Base-by-base conservation (phyloP, 2,113 vertebrate genomes). In the Nothoprocta pentlandii region DNA sequence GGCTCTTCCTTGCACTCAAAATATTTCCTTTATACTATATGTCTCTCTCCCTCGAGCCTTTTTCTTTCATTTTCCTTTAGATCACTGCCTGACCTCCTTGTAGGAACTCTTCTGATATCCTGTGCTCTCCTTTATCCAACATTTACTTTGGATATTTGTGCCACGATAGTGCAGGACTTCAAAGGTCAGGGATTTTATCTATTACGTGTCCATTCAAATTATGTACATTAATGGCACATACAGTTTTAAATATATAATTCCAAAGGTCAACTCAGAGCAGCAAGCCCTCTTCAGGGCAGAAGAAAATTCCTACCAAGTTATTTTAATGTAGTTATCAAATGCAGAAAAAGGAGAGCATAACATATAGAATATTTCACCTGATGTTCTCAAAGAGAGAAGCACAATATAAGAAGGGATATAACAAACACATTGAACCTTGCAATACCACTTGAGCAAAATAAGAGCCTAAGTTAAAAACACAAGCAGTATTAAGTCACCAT, bases 111-210 rank as follows among this genome's bases (percentile, higher is more conserved):
- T 80, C 82, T 80, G 39, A 56, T 16, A 80, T 2, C 16, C n/a
- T 47, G 3, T 26, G 22, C 32, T 39, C 44, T 58, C 66, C 78
- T 92, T 83, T 39, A 80, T 63, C 85, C 3, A 1, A 78, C 73
- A 84, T 62, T 90, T 66, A 76, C 49, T 92, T 92, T 80, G 71
- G 53, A 79, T 93, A 83, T 84, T 94, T 66, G 47, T 32, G 84
- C 58, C 39, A 7, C 46, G 88, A 81, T 90, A 91, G 69, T 22
- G 59, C 6, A 84, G 58, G 77, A 46, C 74, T 91, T 75, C 1
- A 8, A 86, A 96, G 79, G 82, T 85, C 85, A 86, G 53, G 51
- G 69, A 76, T 89, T 94, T 94, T 69, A 78, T 66, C 88, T 84
- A 78, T 86, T 80, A 91, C 17, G 68, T 1, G 4, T 71, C 77